phyloP scores from a whole-genome alignment of 2,888 invertebrate species.

The Torymus aiolomorphi region DNA sequence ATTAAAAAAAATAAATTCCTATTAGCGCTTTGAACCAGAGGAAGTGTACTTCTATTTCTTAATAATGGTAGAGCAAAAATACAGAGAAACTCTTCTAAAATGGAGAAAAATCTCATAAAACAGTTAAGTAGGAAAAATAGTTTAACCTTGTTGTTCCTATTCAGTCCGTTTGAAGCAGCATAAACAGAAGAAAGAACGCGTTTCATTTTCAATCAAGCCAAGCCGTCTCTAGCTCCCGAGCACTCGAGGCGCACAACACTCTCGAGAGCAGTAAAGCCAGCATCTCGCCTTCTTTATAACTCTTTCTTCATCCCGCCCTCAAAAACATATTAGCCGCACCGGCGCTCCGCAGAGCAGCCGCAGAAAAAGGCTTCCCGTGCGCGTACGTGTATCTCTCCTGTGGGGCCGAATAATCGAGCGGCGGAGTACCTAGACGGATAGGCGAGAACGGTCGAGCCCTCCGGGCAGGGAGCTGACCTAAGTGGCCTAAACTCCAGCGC shows the following conservation, averaged over 20 bases:
- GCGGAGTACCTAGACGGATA: slow-evolving; percentile 14
- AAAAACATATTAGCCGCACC: slow-evolving; percentile 18
- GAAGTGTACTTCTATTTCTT: too few species aligned
- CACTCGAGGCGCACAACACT: background rate
- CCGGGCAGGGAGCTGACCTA: slow-evolving; percentile 20
- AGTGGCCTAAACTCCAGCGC: slow-evolving; percentile 32
- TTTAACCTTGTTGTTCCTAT: too few species aligned
- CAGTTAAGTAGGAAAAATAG: too few species aligned
- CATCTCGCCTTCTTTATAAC: slow-evolving; percentile 16
- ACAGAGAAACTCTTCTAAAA: too few species aligned
- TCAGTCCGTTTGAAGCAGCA: too few species aligned
- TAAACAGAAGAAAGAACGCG: background rate
- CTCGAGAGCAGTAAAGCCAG: background rate
- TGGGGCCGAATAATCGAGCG: slow-evolving; percentile 19
- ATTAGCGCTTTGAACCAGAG: too few species aligned
- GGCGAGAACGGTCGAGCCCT: background rate
- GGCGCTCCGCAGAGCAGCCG: background rate
- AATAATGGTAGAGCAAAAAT: too few species aligned
- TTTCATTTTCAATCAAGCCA: slow-evolving; percentile 15
- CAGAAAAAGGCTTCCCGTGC: background rate
- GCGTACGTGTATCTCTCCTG: background rate
- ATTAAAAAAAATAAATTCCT: too few species aligned
- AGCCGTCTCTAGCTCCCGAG: background rate
- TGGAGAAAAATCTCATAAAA: too few species aligned
- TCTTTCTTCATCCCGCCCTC: background rate